Conservation (phyloP, 2,888 invertebrate genomes). For the Chydorus sphaericus region DNA sequence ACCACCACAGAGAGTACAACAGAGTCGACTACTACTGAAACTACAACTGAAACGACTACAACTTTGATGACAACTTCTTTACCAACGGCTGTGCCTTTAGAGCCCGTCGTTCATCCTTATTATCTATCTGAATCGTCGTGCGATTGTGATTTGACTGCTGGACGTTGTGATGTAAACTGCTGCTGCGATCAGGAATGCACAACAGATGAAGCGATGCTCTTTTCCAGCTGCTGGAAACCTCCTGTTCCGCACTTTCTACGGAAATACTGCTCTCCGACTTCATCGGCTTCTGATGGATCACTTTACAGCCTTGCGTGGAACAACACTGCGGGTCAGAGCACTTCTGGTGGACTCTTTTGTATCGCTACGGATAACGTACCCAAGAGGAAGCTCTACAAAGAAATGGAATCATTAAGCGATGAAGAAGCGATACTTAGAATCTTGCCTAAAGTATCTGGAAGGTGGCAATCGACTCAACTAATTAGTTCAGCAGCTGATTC, state of each 20-base stretch:
- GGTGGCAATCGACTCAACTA: too few relatives aligned
- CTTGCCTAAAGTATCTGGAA: background rate
- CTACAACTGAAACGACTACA: background rate
- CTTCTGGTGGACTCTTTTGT: conserved; percentile 38
- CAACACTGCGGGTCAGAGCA: background rate
- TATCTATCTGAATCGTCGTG: too few relatives aligned
- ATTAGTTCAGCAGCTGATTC: too few relatives aligned
- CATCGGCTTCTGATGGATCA: too few relatives aligned
- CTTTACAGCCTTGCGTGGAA: background rate
- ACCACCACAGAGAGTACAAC: background rate
- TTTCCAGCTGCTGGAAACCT: background rate
- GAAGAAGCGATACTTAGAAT: background rate
- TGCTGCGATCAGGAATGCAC: conserved; percentile 68
- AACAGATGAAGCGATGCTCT: conserved; percentile 14
- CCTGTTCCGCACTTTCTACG: background rate
- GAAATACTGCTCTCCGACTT: background rate
- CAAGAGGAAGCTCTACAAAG: conserved; percentile 26
- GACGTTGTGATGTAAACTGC: conserved; percentile 64
- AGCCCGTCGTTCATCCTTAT: background rate
- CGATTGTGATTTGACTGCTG: conserved; percentile 28
- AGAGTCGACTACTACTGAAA: background rate
- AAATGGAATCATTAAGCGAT: conserved; percentile 12
- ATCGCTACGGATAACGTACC: conserved; percentile 43
- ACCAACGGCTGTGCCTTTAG: background rate
- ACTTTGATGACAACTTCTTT: background rate